phyloP scores from a whole-genome alignment of 23 tunicate species.

The Diplosoma virens region DNA sequence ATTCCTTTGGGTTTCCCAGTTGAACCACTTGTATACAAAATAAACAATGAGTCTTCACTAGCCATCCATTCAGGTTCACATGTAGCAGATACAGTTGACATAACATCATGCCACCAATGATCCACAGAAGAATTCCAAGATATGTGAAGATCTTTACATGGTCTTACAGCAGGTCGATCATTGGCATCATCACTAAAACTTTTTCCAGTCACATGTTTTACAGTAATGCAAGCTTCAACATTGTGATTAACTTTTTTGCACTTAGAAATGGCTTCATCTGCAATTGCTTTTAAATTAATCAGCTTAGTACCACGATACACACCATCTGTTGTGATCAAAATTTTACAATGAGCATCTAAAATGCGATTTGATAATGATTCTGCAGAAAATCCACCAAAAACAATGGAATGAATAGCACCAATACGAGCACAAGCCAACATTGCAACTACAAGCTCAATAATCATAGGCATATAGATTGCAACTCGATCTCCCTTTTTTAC shows the following conservation, averaged over 20 bases:
- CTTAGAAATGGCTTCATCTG: slow-evolving; percentile 69
- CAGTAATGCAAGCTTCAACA: slow-evolving; percentile 55
- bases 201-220: slow-evolving; percentile 60
- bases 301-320: slow-evolving; percentile 69
- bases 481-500: slow-evolving; percentile 89
- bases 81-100: slow-evolving; percentile 54
- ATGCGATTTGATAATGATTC: slow-evolving; percentile 79
- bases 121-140: slow-evolving; percentile 74
- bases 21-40: slow-evolving; percentile 92
- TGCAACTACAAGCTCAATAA: slow-evolving; percentile 74
- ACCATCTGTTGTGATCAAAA: slow-evolving; percentile 86
- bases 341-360: slow-evolving; percentile 77
- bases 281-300: slow-evolving; percentile 74
- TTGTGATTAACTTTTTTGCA: slow-evolving; percentile 48
- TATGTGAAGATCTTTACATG: slow-evolving; percentile 26
- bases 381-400: slow-evolving; percentile 98
- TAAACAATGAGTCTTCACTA: slow-evolving; percentile 84
- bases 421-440: slow-evolving; percentile 93
- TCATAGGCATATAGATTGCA: slow-evolving; percentile 96
- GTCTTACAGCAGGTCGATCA: slow-evolving; percentile 70
- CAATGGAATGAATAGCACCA: slow-evolving; percentile 90
- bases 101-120: slow-evolving; percentile 81
- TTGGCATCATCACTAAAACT: slow-evolving; percentile 64
- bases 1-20: slow-evolving; percentile 97
- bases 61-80: slow-evolving; percentile 87